These are phyloP conservation scores for Nyctereutes procyonoides DNA, from an alignment of 2,113 vertebrate species.

Conservation along the genomic window DNA sequence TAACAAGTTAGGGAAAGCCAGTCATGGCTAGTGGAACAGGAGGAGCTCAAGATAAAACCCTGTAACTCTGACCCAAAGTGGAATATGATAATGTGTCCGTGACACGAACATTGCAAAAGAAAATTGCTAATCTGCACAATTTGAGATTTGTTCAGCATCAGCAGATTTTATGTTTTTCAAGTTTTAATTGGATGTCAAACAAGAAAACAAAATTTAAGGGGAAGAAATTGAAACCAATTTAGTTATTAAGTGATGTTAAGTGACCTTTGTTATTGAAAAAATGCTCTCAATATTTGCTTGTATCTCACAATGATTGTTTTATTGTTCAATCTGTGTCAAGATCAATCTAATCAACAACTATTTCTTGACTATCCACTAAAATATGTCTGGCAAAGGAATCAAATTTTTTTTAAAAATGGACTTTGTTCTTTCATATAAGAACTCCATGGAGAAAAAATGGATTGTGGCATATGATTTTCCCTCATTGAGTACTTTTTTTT, in stretches of 20 bases:
- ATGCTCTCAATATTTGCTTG: constrained; percentile 29
- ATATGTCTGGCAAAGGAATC: constrained; percentile 36
- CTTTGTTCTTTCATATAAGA: neutral
- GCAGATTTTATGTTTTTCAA: constrained; percentile 27
- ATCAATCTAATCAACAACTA: constrained; percentile 44
- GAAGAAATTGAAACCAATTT: constrained; percentile 60
- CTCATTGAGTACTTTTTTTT: constrained; percentile 13
- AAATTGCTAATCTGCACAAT: constrained; percentile 2
- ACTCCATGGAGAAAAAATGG: neutral
- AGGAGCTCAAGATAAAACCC: neutral
- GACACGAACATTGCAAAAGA: neutral
- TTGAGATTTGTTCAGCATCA: constrained; percentile 40
- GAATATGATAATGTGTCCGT: neutral
- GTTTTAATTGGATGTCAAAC: constrained; percentile 51
- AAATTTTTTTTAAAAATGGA: neutral
- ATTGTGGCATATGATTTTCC: neutral
- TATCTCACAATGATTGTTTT: constrained; percentile 62
- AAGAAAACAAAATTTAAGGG: constrained; percentile 43
- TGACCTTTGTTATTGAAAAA: constrained; percentile 47
- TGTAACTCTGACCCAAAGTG: neutral
- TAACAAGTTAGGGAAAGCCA: neutral
- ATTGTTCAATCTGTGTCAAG: neutral
- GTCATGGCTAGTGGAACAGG: neutral
- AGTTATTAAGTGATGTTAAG: constrained; percentile 51
- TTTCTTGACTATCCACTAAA: constrained; percentile 52